Percentiles rank a stretch among this genome's conserved stretches.
These are phyloP conservation scores for Eolophus roseicapilla DNA, from an alignment of 2,113 vertebrate genomes.

Conservation along the genomic window DNA sequence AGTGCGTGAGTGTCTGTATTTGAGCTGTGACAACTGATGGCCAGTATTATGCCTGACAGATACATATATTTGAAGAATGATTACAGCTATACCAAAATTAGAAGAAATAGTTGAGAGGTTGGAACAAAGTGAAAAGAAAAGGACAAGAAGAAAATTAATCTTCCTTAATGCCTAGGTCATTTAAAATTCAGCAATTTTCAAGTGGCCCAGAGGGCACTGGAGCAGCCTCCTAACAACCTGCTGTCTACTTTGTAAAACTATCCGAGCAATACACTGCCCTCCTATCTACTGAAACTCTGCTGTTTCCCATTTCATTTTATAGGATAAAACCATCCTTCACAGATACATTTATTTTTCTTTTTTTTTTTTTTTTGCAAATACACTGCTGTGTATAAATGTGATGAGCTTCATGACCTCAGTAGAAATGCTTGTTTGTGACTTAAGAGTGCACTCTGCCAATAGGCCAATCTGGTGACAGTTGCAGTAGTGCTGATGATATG, in stretches of 20 bases:
- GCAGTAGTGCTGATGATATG: not conserved
- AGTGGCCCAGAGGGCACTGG: not conserved
- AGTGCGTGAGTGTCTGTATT: not conserved
- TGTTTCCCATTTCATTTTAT: not conserved
- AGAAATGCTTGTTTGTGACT: not conserved
- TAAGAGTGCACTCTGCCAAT: not conserved
- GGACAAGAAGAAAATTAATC: not conserved
- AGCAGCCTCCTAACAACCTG: not conserved
- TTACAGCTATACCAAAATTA: not conserved
- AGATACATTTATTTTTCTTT: not conserved
- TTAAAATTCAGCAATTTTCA: not conserved
- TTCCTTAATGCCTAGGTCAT: not conserved
- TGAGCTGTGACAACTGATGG: slow-evolving; percentile 1
- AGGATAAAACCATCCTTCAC: not conserved
- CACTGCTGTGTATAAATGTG: not conserved
- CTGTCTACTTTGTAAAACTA: not conserved
- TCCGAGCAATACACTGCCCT: not conserved
- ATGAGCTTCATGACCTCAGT: not conserved
- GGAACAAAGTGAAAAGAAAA: slow-evolving; percentile 6
- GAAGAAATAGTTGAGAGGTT: not conserved
- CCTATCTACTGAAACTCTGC: not conserved
- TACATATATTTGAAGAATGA: not conserved
- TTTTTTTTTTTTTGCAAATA: not conserved
- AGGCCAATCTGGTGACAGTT: not conserved
- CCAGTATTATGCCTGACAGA: not conserved